These are phyloP conservation scores for Eumeta japonica DNA, from an alignment of 1,140 invertebrate genomes.

Conservation along the genomic window DNA sequence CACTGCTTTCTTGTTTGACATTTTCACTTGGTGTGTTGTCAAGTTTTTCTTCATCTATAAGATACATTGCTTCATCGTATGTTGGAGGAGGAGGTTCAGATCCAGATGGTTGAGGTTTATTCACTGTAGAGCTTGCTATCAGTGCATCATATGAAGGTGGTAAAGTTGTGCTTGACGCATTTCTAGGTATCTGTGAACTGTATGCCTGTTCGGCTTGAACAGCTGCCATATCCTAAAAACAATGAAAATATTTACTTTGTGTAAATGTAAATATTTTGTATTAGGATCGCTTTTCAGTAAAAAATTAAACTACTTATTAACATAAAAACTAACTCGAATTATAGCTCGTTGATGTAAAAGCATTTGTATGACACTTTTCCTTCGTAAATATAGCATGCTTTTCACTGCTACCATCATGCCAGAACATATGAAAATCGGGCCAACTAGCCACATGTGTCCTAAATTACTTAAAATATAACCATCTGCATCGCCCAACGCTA, in stretches of 20 bases:
- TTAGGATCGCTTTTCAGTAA: background rate
- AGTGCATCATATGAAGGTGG: conserved; percentile 62
- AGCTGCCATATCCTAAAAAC: conserved; percentile 55
- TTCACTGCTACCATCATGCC: conserved; percentile 69
- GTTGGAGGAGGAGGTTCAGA: conserved; percentile 60
- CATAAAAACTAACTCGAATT: conserved; percentile 57
- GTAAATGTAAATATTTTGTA: no score
- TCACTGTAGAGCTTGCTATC: conserved; percentile 37
- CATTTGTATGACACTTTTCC: conserved; percentile 68
- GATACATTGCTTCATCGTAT: conserved; percentile 63
- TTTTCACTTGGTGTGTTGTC: conserved; percentile 30
- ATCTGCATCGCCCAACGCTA: conserved; percentile 62
- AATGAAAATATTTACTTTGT: conserved; percentile 7
- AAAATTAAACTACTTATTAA: background rate
- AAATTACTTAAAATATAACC: conserved; percentile 61
- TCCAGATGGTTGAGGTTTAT: conserved; percentile 43
- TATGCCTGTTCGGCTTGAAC: conserved; percentile 53
- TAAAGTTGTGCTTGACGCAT: conserved; percentile 57
- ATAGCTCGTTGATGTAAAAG: conserved; percentile 63
- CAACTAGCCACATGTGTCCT: conserved; percentile 69
- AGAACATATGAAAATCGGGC: conserved; percentile 68
- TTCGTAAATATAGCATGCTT: conserved; percentile 65
- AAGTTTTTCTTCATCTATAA: conserved; percentile 54
- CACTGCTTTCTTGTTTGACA: conserved; percentile 39
- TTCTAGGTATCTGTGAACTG: conserved; percentile 45